These are phyloP conservation scores for Tetranychus truncatus DNA, from an alignment of 2,888 invertebrate species.

Conservation along the genomic window DNA sequence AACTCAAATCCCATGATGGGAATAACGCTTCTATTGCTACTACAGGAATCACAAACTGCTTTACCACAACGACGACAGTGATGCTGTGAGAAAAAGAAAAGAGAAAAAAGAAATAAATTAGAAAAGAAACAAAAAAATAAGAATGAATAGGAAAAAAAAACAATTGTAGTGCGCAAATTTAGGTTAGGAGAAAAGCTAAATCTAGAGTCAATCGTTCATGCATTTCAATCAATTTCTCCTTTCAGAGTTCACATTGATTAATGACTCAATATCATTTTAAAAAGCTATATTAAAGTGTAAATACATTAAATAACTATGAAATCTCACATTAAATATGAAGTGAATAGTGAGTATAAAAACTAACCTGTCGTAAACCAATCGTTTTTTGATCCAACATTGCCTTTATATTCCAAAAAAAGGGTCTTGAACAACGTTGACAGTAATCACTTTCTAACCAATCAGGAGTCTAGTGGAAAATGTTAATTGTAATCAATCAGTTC, in stretches of 20 bases:
- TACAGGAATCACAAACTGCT: conserved; percentile 84
- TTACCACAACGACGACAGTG: conserved; percentile 58
- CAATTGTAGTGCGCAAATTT: neutral
- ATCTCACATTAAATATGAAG: neutral
- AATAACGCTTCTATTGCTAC: conserved; percentile 64
- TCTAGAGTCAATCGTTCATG: neutral
- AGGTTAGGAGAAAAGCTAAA: neutral
- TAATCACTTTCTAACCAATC: conserved; percentile 84
- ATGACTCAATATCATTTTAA: neutral
- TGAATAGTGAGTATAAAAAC: neutral
- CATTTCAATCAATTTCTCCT: neutral
- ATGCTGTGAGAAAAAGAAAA: conserved; percentile 32
- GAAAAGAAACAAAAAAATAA: neutral
- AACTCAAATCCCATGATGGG: conserved; percentile 96
- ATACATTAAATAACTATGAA: neutral
- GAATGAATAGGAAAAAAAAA: neutral
- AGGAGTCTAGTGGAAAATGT: conserved; percentile 46
- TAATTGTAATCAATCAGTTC: neutral
- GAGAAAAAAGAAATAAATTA: neutral
- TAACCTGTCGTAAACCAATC: conserved; percentile 52
- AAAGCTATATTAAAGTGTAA: neutral
- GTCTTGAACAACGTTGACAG: conserved; percentile 80
- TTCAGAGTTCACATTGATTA: neutral
- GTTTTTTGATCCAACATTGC: conserved; percentile 96
- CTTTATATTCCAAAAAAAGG: conserved; percentile 96